A percentile compares a stretch with the other conserved stretches of the same genome.
These are phyloP conservation scores for Stenopsyche tienmushanensis DNA, from an alignment of 1,140 invertebrate species.

Conservation along the genomic window DNA sequence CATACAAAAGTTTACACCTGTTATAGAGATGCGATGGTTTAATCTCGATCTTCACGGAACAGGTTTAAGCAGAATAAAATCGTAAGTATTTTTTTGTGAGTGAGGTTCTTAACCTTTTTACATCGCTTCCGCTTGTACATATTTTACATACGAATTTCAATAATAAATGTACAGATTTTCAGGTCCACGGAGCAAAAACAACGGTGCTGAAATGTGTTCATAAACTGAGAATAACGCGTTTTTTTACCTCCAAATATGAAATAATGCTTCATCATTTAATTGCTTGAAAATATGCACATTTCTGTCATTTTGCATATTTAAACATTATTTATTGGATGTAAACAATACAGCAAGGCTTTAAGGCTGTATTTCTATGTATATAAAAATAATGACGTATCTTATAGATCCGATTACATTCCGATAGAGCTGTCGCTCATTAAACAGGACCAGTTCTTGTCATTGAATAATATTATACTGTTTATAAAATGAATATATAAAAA, in stretches of 20 bases:
- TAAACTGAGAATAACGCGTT: too few species aligned
- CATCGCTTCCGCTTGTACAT: constrained; percentile 24
- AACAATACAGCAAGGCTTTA: not conserved
- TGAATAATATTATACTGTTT: not conserved
- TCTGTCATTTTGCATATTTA: not conserved
- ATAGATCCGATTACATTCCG: constrained; percentile 2
- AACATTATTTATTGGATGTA: not conserved
- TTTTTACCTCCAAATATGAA: not conserved
- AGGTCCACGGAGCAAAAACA: not conserved
- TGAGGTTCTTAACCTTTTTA: constrained; percentile 39
- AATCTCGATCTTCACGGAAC: constrained; percentile 20
- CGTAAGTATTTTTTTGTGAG: constrained; percentile 33
- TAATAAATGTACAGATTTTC: constrained; percentile 2
- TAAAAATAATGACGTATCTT: too few species aligned
- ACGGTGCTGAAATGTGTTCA: too few species aligned
- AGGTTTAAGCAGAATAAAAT: constrained; percentile 39
- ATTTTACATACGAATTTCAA: constrained; percentile 7
- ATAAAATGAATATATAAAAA: not conserved
- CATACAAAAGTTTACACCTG: too few species aligned
- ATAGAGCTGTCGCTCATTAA: not conserved
- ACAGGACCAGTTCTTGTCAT: not conserved
- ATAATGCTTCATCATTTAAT: not conserved
- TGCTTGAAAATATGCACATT: not conserved
- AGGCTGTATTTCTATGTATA: too few species aligned
- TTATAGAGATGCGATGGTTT: too few species aligned